Evolutionary conservation across 2,888 invertebrate species (phyloP), one percentile per base, ranked within the genome.

Genomic region (Scaptomyza tumidula): DNA sequence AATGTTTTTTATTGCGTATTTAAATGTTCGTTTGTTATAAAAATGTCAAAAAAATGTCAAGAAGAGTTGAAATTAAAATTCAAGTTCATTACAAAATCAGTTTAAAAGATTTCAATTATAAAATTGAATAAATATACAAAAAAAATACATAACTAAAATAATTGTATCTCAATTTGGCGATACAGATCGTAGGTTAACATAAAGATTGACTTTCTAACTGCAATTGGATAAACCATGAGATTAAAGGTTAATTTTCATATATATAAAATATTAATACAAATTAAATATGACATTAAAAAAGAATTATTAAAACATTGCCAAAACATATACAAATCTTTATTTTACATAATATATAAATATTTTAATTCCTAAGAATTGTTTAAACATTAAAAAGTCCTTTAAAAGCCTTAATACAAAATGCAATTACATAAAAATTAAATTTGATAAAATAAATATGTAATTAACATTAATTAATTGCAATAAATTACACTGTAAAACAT

Each of bases 401-500:
- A 35, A 49, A 35, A 49, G 49, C 1, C 11, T 11, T 5, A 9
- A 9, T 33, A n/a, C 9, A 55, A 49, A 49, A 35, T 27, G 46
- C 33, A 33, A 24, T 14, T 14, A 4, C 0, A 33, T 6, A 33
- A 27, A 35, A 31, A 24, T 37, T 29, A 16, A 10, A 33, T 43
- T n/a, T 27, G 24, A 33, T 24, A 24, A 39, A 52, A 39, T 0
- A 44, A 49, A 31, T 44, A 6, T 50, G 16, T 33, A 11, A 10
- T 27, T 33, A 16, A 50, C 35, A 27, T 39, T 65, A 48, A 65
- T 65, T 48, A 65, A 58, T 44, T 10, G 14, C 43, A 39, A 44
- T 44, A 49, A 66, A 67, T 67, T 66, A 66, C 37, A 37, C 9
- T 16, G 24, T 33, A 44, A 50, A 50, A 49, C 66, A 65, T 27